Percentiles rank a stretch among this genome's conserved stretches.
Evolutionary conservation across 2,888 invertebrate genomes (phyloP).

Genomic region (Blera fallax): DNA sequence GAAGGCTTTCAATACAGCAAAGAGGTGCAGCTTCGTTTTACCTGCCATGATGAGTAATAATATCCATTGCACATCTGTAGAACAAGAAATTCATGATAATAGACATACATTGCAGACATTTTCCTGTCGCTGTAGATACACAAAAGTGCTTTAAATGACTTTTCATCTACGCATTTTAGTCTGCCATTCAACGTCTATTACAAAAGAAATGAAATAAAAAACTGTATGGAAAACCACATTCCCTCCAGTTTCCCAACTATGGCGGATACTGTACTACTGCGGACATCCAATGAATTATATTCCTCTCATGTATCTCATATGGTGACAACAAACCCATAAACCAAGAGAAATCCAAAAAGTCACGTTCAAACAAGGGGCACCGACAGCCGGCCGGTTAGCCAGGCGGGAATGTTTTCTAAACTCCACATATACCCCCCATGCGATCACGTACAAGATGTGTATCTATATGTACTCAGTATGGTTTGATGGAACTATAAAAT

Average conservation of each 20-base stretch:
- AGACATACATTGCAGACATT: background rate
- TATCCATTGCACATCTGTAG: background rate
- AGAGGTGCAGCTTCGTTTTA: background rate
- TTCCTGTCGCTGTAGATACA: background rate
- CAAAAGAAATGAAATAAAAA: no score
- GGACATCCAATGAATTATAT: constrained; percentile 19
- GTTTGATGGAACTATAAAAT: constrained; percentile 52
- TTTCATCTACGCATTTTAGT: background rate
- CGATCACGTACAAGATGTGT: constrained; percentile 43
- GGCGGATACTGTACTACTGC: background rate
- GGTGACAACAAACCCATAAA: constrained; percentile 44
- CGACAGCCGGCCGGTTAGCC: background rate
- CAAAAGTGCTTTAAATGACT: background rate
- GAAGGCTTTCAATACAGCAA: background rate
- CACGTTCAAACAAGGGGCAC: constrained; percentile 37
- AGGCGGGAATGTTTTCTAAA: constrained; percentile 21
- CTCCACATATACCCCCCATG: background rate
- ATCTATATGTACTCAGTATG: constrained; percentile 23
- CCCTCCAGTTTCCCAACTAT: background rate
- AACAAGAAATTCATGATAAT: background rate
- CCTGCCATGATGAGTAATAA: constrained; percentile 12
- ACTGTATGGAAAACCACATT: background rate
- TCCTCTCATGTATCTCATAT: constrained; percentile 20
- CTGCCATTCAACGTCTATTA: background rate
- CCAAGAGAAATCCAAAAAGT: constrained; percentile 52